These are phyloP conservation scores for Leguminivora glycinivorella DNA, from an alignment of 1,140 invertebrate genomes.

Conservation along the genomic window DNA sequence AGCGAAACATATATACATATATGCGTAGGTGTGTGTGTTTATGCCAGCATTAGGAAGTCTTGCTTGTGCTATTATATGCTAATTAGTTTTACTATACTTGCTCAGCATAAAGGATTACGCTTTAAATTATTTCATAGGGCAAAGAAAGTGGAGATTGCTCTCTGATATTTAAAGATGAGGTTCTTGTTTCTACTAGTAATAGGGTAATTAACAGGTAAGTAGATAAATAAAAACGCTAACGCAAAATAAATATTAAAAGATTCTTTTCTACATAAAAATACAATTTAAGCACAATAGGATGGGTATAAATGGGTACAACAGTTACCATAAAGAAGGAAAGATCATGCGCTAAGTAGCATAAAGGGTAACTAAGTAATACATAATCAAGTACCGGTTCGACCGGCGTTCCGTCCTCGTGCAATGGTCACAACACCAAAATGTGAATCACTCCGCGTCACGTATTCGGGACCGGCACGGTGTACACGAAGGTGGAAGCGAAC, in stretches of 20 bases:
- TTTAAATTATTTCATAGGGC: conserved; percentile 36
- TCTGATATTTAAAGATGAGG: neutral
- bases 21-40: conserved; percentile 33
- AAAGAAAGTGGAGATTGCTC: neutral
- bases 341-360: neutral
- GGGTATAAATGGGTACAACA: neutral
- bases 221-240: neutral
- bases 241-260: neutral
- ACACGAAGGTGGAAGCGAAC: conserved; percentile 68
- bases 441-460: conserved; percentile 52
- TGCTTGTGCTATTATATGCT: conserved; percentile 61
- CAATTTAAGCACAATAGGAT: neutral
- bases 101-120: conserved; percentile 48
- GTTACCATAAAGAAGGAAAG: neutral
- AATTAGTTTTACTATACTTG: conserved; percentile 58
- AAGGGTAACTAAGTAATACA: conserved; percentile 6
- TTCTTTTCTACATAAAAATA: neutral
- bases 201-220: neutral
- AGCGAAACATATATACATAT: conserved; percentile 51
- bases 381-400: conserved; percentile 59
- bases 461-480: conserved; percentile 57
- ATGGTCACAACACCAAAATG: conserved; percentile 51
- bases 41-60: conserved; percentile 45
- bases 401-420: conserved; percentile 44
- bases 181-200: too few species aligned